Evolutionary conservation across 2,797 vertebrate species (phyloP).

Genomic region (Hydrophis major): DNA sequence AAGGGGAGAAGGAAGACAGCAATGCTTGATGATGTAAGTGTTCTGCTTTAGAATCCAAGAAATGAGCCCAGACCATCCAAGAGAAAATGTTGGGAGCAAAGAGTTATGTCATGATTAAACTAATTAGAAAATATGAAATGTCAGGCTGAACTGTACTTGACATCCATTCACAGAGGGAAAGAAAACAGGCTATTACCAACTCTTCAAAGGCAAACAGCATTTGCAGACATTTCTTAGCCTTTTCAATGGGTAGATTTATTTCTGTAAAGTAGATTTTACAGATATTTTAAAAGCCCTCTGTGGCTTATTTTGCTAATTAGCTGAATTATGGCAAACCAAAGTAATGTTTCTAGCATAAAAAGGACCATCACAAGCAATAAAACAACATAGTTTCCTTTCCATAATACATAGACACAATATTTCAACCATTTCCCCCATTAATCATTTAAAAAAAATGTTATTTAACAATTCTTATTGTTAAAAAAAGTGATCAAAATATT

Average conservation of each 20-base stretch:
- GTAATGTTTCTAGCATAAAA: not conserved
- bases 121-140: slow-evolving; percentile 2
- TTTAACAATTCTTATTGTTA: not conserved
- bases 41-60: not conserved
- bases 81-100: not conserved
- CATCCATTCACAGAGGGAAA: not conserved
- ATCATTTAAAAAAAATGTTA: not conserved
- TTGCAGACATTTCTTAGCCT: not conserved
- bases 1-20: not conserved
- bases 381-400: not conserved
- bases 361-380: not conserved
- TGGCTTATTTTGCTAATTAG: not conserved
- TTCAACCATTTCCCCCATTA: not conserved
- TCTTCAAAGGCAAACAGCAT: not conserved
- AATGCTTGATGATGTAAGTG: not conserved
- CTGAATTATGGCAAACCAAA: slow-evolving; percentile 4
- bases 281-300: not conserved
- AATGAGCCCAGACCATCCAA: not conserved
- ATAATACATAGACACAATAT: not conserved
- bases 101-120: not conserved
- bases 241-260: slow-evolving; percentile 17
- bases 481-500: not conserved
- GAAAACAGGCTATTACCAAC: not conserved
- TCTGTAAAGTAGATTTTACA: not conserved
- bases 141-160: slow-evolving; percentile 13